Evolutionary conservation across 2,888 invertebrate genomes (phyloP), one percentile per base, ranked within the genome.

Genomic region (Chloroclysta siterata): DNA sequence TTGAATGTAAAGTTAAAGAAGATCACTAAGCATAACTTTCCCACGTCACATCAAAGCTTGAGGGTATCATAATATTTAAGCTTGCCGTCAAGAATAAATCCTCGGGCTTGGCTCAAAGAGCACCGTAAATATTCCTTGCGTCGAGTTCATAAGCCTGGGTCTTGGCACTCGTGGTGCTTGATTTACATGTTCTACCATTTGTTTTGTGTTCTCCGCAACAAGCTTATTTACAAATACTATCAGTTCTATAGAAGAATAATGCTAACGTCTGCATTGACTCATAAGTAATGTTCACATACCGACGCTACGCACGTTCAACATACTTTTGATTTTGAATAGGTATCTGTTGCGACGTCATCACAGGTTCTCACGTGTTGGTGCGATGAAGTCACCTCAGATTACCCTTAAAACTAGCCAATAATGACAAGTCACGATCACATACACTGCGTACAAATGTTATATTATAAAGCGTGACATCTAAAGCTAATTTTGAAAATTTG

Each of bases 181-280:
- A 69, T 72, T 69, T 70, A 72, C 70, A 72, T 70, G 67, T 57
- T 62, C 54, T 42, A 53, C 66, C 63, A 66, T 68, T 69, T 58
- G 63, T 67, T 64, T 61, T 58, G 61, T 64, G 50, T 56, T 62
- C 63, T 62, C 63, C 53, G 59, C 68, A 60, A 63, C 44, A 55
- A 61, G 58, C 66, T 69, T 64, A 70, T 72, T 72, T 72, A 69
- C 70, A 68, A 72, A 70, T 60, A 69, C 60, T 63, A 69, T 70
- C 69, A 69, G 65, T 70, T 69, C 65, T 66, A 54, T 62, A 61
- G 59, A 66, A 61, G 68, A 60, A 66, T 69, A 65, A 65, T 65
- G 70, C 69, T 60, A 66, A 63, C 51, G 60, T 67, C 69, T 41
- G 56, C 69, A 63, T 61, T 68, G 69, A 68, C 48, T 70, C 69